Evolutionary conservation across 2,888 invertebrate genomes (phyloP).

Genomic region (Timema cristinae): DNA sequence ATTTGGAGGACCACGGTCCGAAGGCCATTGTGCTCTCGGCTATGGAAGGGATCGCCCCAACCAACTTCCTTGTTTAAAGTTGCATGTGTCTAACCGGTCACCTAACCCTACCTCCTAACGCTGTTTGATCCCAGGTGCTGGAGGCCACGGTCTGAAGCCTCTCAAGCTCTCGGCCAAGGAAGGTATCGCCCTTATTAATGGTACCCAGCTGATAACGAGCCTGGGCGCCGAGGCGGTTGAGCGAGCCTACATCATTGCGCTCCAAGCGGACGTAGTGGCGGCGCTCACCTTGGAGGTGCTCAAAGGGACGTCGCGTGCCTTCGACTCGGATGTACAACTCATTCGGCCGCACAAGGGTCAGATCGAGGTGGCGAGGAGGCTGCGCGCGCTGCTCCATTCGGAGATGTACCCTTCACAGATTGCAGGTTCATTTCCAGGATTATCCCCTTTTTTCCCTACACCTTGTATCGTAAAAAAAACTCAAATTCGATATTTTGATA

Average conservation of each 20-base stretch:
- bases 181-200: slow-evolving; percentile 62
- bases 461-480: no score
- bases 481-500: no score
- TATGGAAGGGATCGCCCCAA: slow-evolving; percentile 61
- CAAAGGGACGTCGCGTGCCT: slow-evolving; percentile 60
- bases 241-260: slow-evolving; percentile 53
- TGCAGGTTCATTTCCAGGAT: slow-evolving; percentile 45
- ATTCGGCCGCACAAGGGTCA: slow-evolving; percentile 62
- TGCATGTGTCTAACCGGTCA: no score
- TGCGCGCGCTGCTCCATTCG: slow-evolving; percentile 58
- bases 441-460: no score
- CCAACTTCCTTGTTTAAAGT: slow-evolving; percentile 44
- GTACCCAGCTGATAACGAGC: slow-evolving; percentile 62
- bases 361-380: slow-evolving; percentile 52
- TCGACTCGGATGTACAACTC: slow-evolving; percentile 59
- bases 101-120: no score
- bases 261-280: slow-evolving; percentile 62
- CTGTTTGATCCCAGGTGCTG: slow-evolving; percentile 44
- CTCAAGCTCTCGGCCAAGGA: slow-evolving; percentile 58
- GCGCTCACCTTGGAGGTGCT: slow-evolving; percentile 61
- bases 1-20: slow-evolving; percentile 53
- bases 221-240: slow-evolving; percentile 61
- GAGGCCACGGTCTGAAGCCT: slow-evolving; percentile 54
- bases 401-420: slow-evolving; percentile 60
- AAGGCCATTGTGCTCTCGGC: slow-evolving; percentile 53